phyloP scores from a whole-genome alignment of 2,888 invertebrate genomes.

The Drosophila sordidula region DNA sequence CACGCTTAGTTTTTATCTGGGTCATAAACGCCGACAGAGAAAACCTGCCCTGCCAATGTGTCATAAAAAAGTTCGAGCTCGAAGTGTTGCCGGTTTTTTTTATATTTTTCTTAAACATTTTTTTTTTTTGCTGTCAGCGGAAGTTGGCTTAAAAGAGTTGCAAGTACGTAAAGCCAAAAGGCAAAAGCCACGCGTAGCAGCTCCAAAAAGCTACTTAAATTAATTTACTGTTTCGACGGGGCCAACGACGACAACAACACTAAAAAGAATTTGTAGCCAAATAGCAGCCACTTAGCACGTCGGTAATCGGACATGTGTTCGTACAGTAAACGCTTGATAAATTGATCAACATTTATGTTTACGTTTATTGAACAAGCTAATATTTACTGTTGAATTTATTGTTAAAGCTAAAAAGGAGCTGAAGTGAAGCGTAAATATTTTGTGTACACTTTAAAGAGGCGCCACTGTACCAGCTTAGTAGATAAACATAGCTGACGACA shows the following conservation, averaged over 20 bases:
- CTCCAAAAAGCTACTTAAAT: constrained; percentile 61
- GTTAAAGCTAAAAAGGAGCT: background rate
- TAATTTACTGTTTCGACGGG: constrained; percentile 53
- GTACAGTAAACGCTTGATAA: constrained; percentile 22
- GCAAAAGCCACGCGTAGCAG: constrained; percentile 14
- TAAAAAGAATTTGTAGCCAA: constrained; percentile 8
- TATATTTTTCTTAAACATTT: constrained; percentile 6
- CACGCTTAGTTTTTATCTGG: constrained; percentile 75
- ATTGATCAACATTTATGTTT: background rate
- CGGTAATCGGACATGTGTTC: background rate
- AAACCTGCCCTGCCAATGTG: constrained; percentile 55
- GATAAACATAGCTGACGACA: constrained; percentile 11
- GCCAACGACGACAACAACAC: constrained; percentile 16
- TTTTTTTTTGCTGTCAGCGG: constrained; percentile 52
- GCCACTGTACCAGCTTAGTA: constrained; percentile 9
- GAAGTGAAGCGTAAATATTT: background rate
- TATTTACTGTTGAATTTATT: background rate
- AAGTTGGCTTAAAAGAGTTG: constrained; percentile 67
- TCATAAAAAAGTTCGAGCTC: constrained; percentile 52
- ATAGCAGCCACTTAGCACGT: constrained; percentile 40
- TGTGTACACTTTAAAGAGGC: constrained; percentile 6
- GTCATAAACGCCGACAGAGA: constrained; percentile 70
- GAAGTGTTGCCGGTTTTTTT: constrained; percentile 27
- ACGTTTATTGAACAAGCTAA: background rate
- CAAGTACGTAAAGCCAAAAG: constrained; percentile 35